These are phyloP conservation scores for Cerastis leucographa DNA, from an alignment of 2,888 invertebrate genomes.

Conservation along the genomic window DNA sequence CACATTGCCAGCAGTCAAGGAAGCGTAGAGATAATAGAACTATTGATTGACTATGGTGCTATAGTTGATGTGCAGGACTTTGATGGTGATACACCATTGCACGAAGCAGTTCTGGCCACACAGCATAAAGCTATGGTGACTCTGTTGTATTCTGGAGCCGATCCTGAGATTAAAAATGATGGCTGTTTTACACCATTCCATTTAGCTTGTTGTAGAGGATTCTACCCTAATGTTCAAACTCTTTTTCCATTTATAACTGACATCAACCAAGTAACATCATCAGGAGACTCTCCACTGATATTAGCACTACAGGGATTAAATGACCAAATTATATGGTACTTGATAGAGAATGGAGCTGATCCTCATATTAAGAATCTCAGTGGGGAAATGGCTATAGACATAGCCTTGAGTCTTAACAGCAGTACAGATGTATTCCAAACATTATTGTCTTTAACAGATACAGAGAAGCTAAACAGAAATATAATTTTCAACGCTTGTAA, in stretches of 20 bases:
- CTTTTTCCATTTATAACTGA: constrained; percentile 82
- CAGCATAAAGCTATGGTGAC: constrained; percentile 78
- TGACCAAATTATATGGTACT: constrained; percentile 80
- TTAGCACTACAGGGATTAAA: constrained; percentile 79
- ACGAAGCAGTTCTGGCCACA: constrained; percentile 82
- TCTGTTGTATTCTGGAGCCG: constrained; percentile 85
- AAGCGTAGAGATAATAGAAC: constrained; percentile 80
- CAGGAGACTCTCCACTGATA: constrained; percentile 83
- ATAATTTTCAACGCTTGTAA: constrained; percentile 84
- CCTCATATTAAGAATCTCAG: constrained; percentile 80
- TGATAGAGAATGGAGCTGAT: constrained; percentile 83
- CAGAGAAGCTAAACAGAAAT: constrained; percentile 76
- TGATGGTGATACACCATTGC: constrained; percentile 88
- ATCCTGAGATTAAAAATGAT: constrained; percentile 82
- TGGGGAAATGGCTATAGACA: constrained; percentile 81
- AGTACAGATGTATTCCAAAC: constrained; percentile 77
- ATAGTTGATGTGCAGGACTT: constrained; percentile 85
- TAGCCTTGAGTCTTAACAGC: constrained; percentile 80
- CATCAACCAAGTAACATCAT: constrained; percentile 79
- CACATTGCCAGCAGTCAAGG: constrained; percentile 85
- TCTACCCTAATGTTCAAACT: constrained; percentile 76
- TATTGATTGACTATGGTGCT: constrained; percentile 84
- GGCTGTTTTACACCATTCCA: constrained; percentile 83
- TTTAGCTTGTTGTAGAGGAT: constrained; percentile 85
- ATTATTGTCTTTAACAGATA: constrained; percentile 78